Conservation (phyloP, 2,113 vertebrate genomes). For the Butorides virescens region DNA sequence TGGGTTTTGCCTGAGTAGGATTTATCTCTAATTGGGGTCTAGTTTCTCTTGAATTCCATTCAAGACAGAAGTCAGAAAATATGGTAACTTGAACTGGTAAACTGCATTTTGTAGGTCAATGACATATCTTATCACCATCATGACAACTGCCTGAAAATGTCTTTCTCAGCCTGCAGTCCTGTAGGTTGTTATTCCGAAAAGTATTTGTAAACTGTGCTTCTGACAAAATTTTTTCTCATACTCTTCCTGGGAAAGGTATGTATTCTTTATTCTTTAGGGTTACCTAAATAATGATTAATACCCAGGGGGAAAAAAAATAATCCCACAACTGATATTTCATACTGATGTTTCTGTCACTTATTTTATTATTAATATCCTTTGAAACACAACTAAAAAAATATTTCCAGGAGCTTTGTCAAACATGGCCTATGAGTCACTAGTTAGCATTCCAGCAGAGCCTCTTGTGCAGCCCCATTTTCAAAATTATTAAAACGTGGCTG, state of each 20-base stretch:
- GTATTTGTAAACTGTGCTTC: neutral
- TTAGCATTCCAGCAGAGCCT: neutral
- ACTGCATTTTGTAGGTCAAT: neutral
- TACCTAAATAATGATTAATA: neutral
- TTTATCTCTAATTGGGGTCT: neutral
- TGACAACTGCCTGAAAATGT: conserved; percentile 11
- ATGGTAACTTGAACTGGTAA: neutral
- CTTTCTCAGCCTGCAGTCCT: neutral
- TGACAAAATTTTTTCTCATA: neutral
- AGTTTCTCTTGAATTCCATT: conserved; percentile 16
- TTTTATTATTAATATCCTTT: neutral
- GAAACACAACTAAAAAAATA: neutral
- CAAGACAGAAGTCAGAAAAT: conserved; percentile 4
- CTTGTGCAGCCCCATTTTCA: neutral
- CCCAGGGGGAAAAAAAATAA: neutral
- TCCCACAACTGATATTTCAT: neutral
- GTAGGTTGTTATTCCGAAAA: neutral
- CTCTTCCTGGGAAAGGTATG: neutral
- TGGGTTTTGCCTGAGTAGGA: neutral
- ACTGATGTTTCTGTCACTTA: neutral
- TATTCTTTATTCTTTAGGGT: neutral
- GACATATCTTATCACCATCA: neutral
- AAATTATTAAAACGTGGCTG: neutral
- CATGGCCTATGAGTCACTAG: neutral
- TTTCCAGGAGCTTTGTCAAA: neutral